phyloP scores from a whole-genome alignment of 2,888 invertebrate genomes.

The Deladenus siricidicola region DNA sequence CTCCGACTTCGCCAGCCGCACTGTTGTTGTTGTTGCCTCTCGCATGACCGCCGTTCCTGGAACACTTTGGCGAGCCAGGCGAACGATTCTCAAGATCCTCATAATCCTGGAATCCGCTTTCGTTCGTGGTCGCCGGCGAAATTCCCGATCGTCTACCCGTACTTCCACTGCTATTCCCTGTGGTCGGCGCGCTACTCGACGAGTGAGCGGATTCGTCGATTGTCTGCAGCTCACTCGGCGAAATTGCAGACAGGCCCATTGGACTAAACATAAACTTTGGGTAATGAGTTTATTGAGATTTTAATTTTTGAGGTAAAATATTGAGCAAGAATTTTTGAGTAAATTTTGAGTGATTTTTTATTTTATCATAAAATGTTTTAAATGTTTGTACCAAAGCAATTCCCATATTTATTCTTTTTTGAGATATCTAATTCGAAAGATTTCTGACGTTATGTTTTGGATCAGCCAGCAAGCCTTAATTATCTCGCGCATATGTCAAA shows the following conservation, averaged over 20 bases:
- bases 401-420: not conserved
- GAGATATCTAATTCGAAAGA: too few relatives aligned
- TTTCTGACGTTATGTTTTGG: too few relatives aligned
- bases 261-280: constrained; percentile 4
- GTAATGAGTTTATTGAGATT: not conserved
- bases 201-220: not conserved
- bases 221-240: not conserved
- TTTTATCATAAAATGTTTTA: too few relatives aligned
- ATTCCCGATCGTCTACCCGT: constrained; percentile 7
- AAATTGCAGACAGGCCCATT: constrained; percentile 1
- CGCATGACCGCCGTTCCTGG: not conserved
- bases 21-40: too few relatives aligned
- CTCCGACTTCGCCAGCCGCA: not conserved
- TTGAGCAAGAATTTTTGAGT: too few relatives aligned
- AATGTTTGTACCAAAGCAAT: too few relatives aligned
- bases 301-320: too few relatives aligned
- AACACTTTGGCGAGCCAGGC: not conserved
- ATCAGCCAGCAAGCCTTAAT: too few relatives aligned
- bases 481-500: too few relatives aligned
- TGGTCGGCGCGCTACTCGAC: too few relatives aligned
- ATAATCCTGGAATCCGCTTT: constrained; percentile 28
- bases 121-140: constrained; percentile 26
- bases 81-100: constrained; percentile 16
- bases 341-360: too few relatives aligned
- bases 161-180: not conserved